Evolutionary conservation across 2,797 vertebrate species (phyloP).

Genomic region (Tiaroga cobitis): DNA sequence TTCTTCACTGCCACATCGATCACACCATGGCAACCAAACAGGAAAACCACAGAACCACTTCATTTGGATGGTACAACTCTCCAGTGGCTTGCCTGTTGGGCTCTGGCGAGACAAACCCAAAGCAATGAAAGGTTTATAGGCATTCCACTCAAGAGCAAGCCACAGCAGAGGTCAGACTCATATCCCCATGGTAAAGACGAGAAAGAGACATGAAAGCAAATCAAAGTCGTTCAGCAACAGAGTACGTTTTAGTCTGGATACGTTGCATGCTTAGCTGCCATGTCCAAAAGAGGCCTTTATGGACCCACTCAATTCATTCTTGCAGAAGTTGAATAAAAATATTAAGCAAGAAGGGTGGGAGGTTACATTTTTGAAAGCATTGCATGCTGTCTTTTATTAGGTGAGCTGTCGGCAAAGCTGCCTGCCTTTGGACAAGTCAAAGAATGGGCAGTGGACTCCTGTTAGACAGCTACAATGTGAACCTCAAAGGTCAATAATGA

Average conservation of each 20-base stretch:
- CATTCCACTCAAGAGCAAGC: slow-evolving; percentile 52
- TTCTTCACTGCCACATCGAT: slow-evolving; percentile 41
- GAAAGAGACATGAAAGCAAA: slow-evolving; percentile 31
- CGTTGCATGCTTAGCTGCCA: neutral
- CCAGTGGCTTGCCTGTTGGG: slow-evolving; percentile 40
- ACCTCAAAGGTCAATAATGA: neutral
- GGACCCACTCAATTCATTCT: slow-evolving; percentile 7
- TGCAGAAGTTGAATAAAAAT: slow-evolving; percentile 10
- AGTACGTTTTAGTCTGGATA: neutral
- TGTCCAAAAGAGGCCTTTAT: neutral
- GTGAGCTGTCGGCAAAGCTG: slow-evolving; percentile 65
- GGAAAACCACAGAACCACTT: slow-evolving; percentile 49
- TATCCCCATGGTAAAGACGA: neutral
- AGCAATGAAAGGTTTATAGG: slow-evolving; percentile 46
- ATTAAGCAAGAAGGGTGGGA: slow-evolving; percentile 64
- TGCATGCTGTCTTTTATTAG: slow-evolving; percentile 81
- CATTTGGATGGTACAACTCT: slow-evolving; percentile 47
- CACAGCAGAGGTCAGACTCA: slow-evolving; percentile 42
- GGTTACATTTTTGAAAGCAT: slow-evolving; percentile 78
- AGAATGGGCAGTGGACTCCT: no score
- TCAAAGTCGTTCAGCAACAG: neutral
- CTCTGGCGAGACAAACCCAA: slow-evolving; percentile 42
- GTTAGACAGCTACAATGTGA: no score
- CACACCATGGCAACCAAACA: slow-evolving; percentile 53
- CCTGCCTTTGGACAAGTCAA: slow-evolving; percentile 54